Percentiles rank a stretch among this genome's conserved stretches.
Evolutionary conservation across 2,797 vertebrate species (phyloP).

Genomic region (Meda fulgida): DNA sequence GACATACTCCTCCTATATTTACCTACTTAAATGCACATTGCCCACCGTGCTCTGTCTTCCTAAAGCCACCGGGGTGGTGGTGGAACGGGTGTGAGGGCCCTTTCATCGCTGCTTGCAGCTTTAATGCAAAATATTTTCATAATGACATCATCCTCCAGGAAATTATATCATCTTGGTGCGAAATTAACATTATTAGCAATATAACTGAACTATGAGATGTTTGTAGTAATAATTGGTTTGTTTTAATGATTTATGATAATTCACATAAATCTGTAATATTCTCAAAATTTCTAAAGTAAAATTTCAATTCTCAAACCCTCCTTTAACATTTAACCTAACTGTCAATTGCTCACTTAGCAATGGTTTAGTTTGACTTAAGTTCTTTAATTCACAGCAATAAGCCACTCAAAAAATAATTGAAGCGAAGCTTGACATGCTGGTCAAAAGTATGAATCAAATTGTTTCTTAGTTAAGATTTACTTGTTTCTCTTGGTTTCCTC

Average conservation of each 20-base stretch:
- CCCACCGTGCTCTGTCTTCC: too few relatives aligned
- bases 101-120: too few relatives aligned
- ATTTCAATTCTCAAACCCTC: too few relatives aligned
- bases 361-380: background rate
- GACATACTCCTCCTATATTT: too few relatives aligned
- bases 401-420: background rate
- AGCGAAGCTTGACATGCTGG: background rate
- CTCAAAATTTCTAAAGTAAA: too few relatives aligned
- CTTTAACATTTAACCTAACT: background rate
- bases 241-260: background rate
- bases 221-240: conserved; percentile 6
- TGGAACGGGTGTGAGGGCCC: too few relatives aligned
- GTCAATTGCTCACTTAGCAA: background rate
- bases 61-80: too few relatives aligned
- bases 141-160: background rate
- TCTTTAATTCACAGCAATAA: background rate
- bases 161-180: background rate
- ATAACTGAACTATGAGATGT: background rate
- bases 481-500: background rate
- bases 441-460: background rate
- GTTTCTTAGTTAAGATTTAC: background rate
- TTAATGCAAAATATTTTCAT: background rate
- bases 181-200: background rate
- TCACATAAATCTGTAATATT: background rate
- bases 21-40: too few relatives aligned